Evolutionary conservation across 2,888 invertebrate species (phyloP).

Genomic region (Drosophila lacicola): DNA sequence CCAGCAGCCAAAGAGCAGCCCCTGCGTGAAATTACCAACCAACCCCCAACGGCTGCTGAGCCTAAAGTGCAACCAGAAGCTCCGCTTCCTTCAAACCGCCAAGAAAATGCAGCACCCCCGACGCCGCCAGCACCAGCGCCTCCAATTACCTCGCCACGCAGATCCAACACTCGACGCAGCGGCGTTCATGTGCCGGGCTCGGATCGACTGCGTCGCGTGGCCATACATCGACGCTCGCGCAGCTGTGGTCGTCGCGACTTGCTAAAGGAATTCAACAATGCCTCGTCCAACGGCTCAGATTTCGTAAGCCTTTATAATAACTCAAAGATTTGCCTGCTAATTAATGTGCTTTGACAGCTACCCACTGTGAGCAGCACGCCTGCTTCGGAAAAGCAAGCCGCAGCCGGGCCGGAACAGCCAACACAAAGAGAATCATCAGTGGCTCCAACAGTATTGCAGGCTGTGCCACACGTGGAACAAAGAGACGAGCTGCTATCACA

Average conservation of each 20-base stretch:
- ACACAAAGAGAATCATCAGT: neutral
- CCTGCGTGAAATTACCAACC: constrained; percentile 8
- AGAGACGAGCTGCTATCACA: neutral
- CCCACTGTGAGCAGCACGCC: constrained; percentile 45
- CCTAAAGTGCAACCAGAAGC: neutral
- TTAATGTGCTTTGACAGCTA: constrained; percentile 5
- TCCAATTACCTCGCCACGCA: neutral
- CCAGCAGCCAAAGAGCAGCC: constrained; percentile 11
- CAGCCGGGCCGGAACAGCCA: neutral
- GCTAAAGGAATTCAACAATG: constrained; percentile 58
- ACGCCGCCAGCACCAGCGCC: neutral
- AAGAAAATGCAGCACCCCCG: neutral
- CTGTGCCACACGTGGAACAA: neutral
- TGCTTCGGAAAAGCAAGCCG: neutral
- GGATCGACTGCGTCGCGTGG: constrained; percentile 64
- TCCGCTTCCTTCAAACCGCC: neutral
- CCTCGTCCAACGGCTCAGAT: neutral
- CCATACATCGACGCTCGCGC: constrained; percentile 58
- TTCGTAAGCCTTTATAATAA: constrained; percentile 45
- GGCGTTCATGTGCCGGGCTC: constrained; percentile 48
- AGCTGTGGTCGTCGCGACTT: constrained; percentile 62
- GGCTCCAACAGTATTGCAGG: neutral
- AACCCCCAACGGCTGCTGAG: neutral
- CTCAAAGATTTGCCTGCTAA: neutral
- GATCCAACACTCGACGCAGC: constrained; percentile 32